A percentile compares a stretch with the other conserved stretches of the same genome.
Conservation (phyloP, 2,113 vertebrate genomes). For the Anthoscopus minutus region DNA sequence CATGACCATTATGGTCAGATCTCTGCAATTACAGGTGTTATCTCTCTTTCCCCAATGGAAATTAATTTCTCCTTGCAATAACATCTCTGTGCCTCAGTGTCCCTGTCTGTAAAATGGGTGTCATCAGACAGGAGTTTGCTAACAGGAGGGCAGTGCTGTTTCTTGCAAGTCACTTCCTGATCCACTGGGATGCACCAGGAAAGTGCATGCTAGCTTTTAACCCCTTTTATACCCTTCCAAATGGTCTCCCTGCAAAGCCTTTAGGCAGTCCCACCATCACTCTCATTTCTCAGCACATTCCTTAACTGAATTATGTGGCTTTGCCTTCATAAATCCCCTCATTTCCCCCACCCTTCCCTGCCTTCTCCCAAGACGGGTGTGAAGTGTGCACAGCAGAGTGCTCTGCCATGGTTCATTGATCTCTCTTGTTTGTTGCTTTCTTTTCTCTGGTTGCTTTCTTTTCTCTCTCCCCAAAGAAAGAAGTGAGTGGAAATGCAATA, state of each 20-base stretch:
- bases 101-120: neutral
- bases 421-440: neutral
- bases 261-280: neutral
- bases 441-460: neutral
- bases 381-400: neutral
- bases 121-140: neutral
- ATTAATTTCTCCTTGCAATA: neutral
- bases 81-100: neutral
- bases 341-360: neutral
- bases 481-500: neutral
- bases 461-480: neutral
- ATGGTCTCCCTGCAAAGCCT: neutral
- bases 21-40: neutral
- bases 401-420: neutral
- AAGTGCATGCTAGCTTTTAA: neutral
- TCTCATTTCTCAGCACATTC: neutral
- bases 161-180: neutral
- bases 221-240: neutral
- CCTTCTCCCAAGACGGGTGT: neutral
- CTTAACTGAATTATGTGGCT: neutral
- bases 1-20: neutral
- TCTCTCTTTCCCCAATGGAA: neutral
- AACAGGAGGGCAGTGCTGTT: neutral
- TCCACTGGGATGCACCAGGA: neutral
- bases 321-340: neutral